A percentile compares a stretch with the other conserved stretches of the same genome.
Evolutionary conservation across 2,888 invertebrate species (phyloP).

Genomic region (Agriopis leucophaearia): DNA sequence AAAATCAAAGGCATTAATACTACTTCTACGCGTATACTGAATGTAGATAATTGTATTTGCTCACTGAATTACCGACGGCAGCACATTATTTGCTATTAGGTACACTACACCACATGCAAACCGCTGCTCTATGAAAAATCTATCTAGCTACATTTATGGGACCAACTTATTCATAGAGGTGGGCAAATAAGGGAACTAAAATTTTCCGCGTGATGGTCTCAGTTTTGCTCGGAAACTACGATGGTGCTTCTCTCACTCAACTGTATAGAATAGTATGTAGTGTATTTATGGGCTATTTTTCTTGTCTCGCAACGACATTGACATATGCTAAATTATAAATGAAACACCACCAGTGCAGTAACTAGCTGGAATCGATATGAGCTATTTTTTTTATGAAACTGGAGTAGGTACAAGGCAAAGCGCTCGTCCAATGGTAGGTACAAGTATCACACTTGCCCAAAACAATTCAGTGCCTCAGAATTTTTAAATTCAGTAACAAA

Average conservation of each 20-base stretch:
- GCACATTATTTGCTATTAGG: slow-evolving; percentile 22
- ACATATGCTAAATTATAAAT: slow-evolving; percentile 63
- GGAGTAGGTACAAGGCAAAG: no score
- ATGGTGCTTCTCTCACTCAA: background rate
- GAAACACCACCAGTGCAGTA: slow-evolving; percentile 19
- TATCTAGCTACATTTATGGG: background rate
- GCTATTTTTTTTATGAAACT: no score
- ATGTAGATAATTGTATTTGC: slow-evolving; percentile 21
- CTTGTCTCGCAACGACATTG: slow-evolving; percentile 47
- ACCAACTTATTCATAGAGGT: background rate
- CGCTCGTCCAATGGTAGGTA: no score
- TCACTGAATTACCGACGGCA: slow-evolving; percentile 22
- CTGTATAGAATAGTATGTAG: background rate
- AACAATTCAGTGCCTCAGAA: no score
- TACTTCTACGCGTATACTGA: background rate
- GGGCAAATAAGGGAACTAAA: background rate
- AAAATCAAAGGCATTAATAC: background rate
- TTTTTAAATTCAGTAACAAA: no score
- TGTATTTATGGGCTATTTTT: slow-evolving; percentile 32
- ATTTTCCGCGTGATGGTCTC: background rate
- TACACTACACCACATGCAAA: slow-evolving; percentile 20
- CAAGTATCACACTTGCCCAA: no score
- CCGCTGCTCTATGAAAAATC: slow-evolving; percentile 17
- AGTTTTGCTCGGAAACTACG: background rate
- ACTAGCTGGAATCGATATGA: no score